Evolutionary conservation across 2,888 invertebrate genomes (phyloP).

Genomic region (Drosophila atroscutellata): DNA sequence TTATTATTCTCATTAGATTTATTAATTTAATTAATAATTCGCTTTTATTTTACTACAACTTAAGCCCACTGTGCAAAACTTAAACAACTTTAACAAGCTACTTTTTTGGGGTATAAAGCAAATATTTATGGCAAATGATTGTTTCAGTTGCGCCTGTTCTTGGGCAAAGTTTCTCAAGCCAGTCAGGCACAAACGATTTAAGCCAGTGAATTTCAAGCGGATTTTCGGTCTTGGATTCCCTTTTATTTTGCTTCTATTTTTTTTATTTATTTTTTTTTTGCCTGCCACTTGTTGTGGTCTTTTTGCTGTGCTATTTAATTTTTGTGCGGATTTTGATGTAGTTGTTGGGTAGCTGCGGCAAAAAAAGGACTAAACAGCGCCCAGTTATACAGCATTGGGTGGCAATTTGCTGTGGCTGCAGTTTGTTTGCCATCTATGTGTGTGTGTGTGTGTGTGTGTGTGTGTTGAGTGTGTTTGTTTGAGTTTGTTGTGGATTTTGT

Average conservation of each 20-base stretch:
- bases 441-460: slow-evolving; percentile 7
- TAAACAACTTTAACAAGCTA: background rate
- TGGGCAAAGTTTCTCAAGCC: slow-evolving; percentile 34
- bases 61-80: background rate
- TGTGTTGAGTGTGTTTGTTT: slow-evolving; percentile 5
- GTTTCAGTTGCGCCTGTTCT: background rate
- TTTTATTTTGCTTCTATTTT: slow-evolving; percentile 11
- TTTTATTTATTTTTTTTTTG: background rate
- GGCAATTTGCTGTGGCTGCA: slow-evolving; percentile 68
- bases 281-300: slow-evolving; percentile 62
- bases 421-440: slow-evolving; percentile 30
- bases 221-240: slow-evolving; percentile 36
- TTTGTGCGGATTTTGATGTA: slow-evolving; percentile 65
- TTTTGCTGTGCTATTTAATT: slow-evolving; percentile 61
- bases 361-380: slow-evolving; percentile 60
- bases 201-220: slow-evolving; percentile 42
- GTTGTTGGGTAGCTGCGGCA: slow-evolving; percentile 54
- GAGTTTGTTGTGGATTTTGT: slow-evolving; percentile 38
- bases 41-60: background rate
- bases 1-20: background rate
- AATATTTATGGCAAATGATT: slow-evolving; percentile 1
- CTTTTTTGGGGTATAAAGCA: background rate
- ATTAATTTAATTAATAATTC: background rate
- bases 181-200: slow-evolving; percentile 42
- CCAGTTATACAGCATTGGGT: slow-evolving; percentile 53